Percentiles rank a stretch among this genome's conserved stretches.
phyloP scores from a whole-genome alignment of 2,888 invertebrate genomes.

The Callosobruchus maculatus region DNA sequence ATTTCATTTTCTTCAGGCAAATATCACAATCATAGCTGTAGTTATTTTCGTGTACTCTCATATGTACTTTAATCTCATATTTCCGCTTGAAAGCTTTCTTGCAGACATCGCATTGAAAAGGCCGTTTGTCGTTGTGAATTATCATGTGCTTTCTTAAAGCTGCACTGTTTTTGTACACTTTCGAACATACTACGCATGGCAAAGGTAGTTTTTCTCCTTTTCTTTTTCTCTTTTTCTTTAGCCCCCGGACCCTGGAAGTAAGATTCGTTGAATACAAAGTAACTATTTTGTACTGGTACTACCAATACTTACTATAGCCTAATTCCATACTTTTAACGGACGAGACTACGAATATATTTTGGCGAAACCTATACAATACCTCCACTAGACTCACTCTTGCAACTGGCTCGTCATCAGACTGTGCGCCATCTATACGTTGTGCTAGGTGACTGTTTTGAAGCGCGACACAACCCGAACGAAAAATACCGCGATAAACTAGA shows the following conservation, averaged over 20 bases:
- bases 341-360: too few species aligned
- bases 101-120: slow-evolving; percentile 41
- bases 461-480: too few species aligned
- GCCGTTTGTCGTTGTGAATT: slow-evolving; percentile 37
- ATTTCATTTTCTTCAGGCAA: slow-evolving; percentile 54
- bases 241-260: background rate
- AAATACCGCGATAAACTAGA: too few species aligned
- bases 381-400: too few species aligned
- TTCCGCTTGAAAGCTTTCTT: slow-evolving; percentile 40
- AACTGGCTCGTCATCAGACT: too few species aligned
- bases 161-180: slow-evolving; percentile 44
- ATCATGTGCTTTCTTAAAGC: slow-evolving; percentile 43
- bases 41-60: slow-evolving; percentile 11
- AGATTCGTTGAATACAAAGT: background rate
- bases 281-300: background rate
- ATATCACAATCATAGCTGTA: slow-evolving; percentile 47
- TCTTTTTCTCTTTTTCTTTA: background rate
- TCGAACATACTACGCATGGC: slow-evolving; percentile 44
- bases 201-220: background rate
- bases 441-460: too few species aligned
- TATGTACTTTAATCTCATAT: slow-evolving; percentile 20
- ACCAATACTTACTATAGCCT: background rate
- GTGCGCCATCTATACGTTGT: too few species aligned
- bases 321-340: too few species aligned
- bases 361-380: too few species aligned